phyloP scores from a whole-genome alignment of 2,797 vertebrate genomes.

The Spinus olivaceus region DNA sequence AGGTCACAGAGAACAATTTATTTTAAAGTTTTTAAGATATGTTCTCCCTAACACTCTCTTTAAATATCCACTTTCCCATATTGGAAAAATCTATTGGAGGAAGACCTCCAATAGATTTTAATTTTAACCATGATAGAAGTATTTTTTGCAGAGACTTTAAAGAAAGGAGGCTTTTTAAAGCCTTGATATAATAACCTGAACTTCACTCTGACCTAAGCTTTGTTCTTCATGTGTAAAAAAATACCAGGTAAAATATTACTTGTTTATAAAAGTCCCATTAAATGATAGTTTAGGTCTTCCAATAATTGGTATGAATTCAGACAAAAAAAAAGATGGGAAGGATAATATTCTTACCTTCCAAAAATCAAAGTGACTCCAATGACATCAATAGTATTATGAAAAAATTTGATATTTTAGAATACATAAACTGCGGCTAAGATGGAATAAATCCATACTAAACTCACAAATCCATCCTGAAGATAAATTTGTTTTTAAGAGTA shows the following conservation, averaged over 20 bases:
- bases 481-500: not conserved
- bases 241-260: not conserved
- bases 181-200: not conserved
- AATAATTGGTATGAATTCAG: not conserved
- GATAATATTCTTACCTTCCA: not conserved
- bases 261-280: not conserved
- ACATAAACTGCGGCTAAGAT: accelerated
- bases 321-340: not conserved
- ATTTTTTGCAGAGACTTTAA: not conserved
- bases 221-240: not conserved
- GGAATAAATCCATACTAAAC: not conserved
- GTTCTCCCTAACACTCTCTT: not conserved
- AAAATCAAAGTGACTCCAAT: not conserved
- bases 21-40: not conserved
- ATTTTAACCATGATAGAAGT: not conserved
- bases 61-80: not conserved
- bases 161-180: not conserved
- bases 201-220: not conserved
- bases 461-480: not conserved
- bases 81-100: too few relatives aligned
- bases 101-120: not conserved
- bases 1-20: not conserved
- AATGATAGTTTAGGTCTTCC: not conserved
- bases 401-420: not conserved
- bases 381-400: not conserved